Evolutionary conservation across 2,888 invertebrate species (phyloP).

Genomic region (Aplocera efformata): DNA sequence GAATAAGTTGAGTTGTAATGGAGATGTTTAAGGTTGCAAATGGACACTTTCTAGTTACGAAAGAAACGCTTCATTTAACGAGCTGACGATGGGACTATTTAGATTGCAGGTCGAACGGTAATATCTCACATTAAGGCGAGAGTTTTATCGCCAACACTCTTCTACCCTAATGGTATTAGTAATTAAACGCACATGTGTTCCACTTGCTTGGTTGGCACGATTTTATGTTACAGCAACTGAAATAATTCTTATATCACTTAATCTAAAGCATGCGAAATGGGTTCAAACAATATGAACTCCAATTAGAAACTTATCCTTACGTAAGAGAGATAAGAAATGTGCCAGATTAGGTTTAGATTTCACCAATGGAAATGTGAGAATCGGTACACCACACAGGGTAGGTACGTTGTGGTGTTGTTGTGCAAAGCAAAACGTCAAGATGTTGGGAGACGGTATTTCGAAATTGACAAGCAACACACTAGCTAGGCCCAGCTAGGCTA

Average conservation of each 20-base stretch:
- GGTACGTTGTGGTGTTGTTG: conserved; percentile 32
- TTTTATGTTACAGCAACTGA: too few relatives aligned
- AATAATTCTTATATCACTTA: not conserved
- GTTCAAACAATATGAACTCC: conserved; percentile 2
- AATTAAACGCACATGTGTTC: conserved; percentile 9
- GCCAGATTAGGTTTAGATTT: conserved; percentile 28
- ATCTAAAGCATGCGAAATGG: not conserved
- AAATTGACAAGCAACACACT: conserved; percentile 41
- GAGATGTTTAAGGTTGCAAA: conserved; percentile 38
- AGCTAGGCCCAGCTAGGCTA: too few relatives aligned
- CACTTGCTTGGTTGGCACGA: not conserved
- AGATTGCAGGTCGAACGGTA: conserved; percentile 46
- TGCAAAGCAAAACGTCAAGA: conserved; percentile 51
- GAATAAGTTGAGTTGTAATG: conserved; percentile 18
- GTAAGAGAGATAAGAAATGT: conserved; percentile 19
- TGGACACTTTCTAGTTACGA: conserved; percentile 69
- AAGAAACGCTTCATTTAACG: conserved; percentile 64
- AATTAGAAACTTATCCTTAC: conserved; percentile 8
- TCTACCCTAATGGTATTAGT: conserved; percentile 10
- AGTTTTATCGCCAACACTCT: conserved; percentile 27
- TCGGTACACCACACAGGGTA: conserved; percentile 38
- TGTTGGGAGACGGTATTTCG: conserved; percentile 50
- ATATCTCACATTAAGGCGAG: conserved; percentile 51
- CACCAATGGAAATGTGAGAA: conserved; percentile 44
- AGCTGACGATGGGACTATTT: conserved; percentile 55